phyloP scores from a whole-genome alignment of 2,888 invertebrate species.

The Campaea margaritaria region DNA sequence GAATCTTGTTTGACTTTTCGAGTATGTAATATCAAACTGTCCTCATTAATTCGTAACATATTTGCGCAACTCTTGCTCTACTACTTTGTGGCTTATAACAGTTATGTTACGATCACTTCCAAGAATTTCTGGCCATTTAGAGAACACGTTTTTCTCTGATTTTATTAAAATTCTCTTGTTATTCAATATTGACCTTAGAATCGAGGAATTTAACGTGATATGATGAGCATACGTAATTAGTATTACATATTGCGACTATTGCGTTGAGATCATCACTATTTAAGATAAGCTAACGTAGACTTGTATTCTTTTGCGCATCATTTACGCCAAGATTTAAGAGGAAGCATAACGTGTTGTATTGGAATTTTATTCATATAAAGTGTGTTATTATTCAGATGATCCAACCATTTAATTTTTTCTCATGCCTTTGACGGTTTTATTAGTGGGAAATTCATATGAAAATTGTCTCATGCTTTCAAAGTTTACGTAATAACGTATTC shows the following conservation, averaged over 20 bases:
- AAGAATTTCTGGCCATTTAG: constrained; percentile 11
- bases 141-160: constrained; percentile 11
- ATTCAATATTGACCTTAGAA: constrained; percentile 26
- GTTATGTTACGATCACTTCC: constrained; percentile 15
- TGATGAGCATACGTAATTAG: constrained; percentile 54
- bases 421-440: constrained; percentile 21
- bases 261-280: constrained; percentile 68
- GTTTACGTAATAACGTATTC: constrained; percentile 33
- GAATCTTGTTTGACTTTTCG: constrained; percentile 24
- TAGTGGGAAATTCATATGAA: constrained; percentile 23
- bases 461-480: constrained; percentile 13
- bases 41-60: constrained; percentile 30
- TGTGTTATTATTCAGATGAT: constrained; percentile 40
- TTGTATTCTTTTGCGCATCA: constrained; percentile 55
- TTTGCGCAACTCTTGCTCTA: constrained; percentile 22
- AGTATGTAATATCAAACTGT: constrained; percentile 30
- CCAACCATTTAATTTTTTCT: constrained; percentile 23
- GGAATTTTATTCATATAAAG: constrained; percentile 38
- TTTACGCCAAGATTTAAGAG: constrained; percentile 45
- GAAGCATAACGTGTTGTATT: constrained; percentile 32
- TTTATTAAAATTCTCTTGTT: constrained; percentile 20
- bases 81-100: constrained; percentile 9
- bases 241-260: constrained; percentile 43
- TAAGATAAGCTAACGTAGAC: constrained; percentile 34
- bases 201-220: constrained; percentile 40